phyloP scores from a whole-genome alignment of 2,113 vertebrate genomes.

The Tympanuchus pallidicinctus region DNA sequence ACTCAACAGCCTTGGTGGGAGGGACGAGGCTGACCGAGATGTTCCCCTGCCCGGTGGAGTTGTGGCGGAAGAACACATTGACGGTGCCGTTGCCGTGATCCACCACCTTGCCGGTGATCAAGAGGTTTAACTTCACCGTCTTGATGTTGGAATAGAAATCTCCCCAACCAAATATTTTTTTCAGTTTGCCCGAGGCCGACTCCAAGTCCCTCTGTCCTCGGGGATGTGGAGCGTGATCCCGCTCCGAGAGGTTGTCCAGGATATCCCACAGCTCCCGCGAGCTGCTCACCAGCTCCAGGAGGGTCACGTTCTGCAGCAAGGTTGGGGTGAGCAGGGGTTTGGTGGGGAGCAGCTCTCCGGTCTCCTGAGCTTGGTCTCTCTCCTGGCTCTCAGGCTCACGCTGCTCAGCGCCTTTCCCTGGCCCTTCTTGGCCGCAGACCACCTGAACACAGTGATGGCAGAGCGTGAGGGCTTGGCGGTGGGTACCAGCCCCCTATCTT shows the following conservation, averaged over 20 bases:
- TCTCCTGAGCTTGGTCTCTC: constrained; percentile 45
- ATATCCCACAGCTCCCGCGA: constrained; percentile 87
- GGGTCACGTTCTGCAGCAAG: constrained; percentile 76
- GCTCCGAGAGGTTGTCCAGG: constrained; percentile 77
- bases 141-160: constrained; percentile 99
- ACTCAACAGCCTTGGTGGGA: constrained; percentile 92
- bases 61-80: constrained; percentile 97
- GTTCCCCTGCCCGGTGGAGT: constrained; percentile 96
- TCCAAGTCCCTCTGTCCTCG: constrained; percentile 83
- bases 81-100: constrained; percentile 97
- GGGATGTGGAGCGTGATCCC: constrained; percentile 60
- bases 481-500: neutral
- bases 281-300: constrained; percentile 83
- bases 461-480: neutral
- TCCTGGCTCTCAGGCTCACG: constrained; percentile 45
- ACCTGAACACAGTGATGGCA: constrained; percentile 7
- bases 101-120: constrained; percentile 97
- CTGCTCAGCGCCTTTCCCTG: constrained; percentile 40
- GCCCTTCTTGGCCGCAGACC: constrained; percentile 63
- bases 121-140: constrained; percentile 95
- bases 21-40: constrained; percentile 97
- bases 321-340: constrained; percentile 32
- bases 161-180: constrained; percentile 98
- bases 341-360: constrained; percentile 43
- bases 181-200: constrained; percentile 84